These are phyloP conservation scores for Melanotaenia parkinsoni DNA, from an alignment of 2,797 vertebrate genomes.

Conservation along the genomic window DNA sequence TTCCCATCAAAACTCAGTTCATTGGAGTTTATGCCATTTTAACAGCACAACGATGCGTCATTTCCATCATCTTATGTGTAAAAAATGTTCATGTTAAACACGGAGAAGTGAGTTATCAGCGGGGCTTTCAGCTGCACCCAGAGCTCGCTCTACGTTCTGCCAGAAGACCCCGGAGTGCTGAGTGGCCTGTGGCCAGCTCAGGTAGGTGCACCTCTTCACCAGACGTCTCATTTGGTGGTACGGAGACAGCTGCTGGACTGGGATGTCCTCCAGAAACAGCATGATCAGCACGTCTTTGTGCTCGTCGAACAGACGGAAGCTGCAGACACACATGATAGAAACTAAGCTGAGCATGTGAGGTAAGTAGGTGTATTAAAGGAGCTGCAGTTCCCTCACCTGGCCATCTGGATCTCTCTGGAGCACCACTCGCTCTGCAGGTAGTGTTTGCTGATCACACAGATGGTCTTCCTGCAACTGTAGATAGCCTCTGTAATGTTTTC, in stretches of 20 bases:
- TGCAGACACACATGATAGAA: not conserved
- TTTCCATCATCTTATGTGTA: no score
- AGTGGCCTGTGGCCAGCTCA: conserved; percentile 58
- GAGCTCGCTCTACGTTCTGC: conserved; percentile 50
- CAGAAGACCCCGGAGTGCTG: conserved; percentile 42
- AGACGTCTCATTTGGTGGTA: conserved; percentile 64
- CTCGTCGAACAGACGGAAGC: conserved; percentile 68
- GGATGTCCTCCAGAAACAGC: conserved; percentile 68
- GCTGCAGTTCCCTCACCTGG: conserved; percentile 44
- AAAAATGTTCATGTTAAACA: no score
- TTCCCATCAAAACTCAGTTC: no score
- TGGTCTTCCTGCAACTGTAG: conserved; percentile 77
- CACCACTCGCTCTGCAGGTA: conserved; percentile 78
- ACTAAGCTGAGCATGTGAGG: no score
- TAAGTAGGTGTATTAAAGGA: no score
- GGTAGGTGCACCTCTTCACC: conserved; percentile 61
- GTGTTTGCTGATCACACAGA: conserved; percentile 72
- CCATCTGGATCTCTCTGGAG: conserved; percentile 77
- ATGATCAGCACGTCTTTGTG: conserved; percentile 66
- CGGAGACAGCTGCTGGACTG: conserved; percentile 42
- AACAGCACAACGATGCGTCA: no score
- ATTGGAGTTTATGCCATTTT: no score
- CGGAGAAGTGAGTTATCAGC: no score
- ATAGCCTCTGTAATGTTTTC: conserved; percentile 81
- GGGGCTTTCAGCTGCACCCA: conserved; percentile 1